A percentile compares a stretch with the other conserved stretches of the same genome.
These are phyloP conservation scores for Pseudocheirus occidentalis DNA, from an alignment of 2,797 vertebrate genomes.

Conservation along the genomic window DNA sequence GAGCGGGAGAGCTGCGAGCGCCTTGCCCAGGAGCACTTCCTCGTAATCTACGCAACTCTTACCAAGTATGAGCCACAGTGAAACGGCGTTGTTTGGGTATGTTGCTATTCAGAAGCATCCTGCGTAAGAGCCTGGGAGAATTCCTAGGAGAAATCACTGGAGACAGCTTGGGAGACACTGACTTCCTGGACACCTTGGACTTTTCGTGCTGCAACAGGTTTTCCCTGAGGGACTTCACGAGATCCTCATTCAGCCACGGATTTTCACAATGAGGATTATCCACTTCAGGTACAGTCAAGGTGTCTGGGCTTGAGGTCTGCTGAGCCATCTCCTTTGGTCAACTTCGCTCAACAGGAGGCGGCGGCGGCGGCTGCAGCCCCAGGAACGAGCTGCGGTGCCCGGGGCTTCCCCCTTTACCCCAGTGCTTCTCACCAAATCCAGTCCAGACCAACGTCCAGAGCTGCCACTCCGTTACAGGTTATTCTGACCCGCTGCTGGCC, in stretches of 20 bases:
- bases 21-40: constrained; percentile 11
- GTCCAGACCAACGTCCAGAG: constrained; percentile 57
- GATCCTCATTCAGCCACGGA: constrained; percentile 94
- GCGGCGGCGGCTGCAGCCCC: not conserved
- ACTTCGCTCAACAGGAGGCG: constrained; percentile 73
- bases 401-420: constrained; percentile 68
- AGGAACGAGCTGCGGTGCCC: constrained; percentile 56
- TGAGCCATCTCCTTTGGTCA: constrained; percentile 91
- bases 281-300: constrained; percentile 92
- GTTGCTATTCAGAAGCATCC: constrained; percentile 97
- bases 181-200: constrained; percentile 89
- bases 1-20: not conserved
- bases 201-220: constrained; percentile 97
- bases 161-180: constrained; percentile 92
- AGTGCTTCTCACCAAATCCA: constrained; percentile 56
- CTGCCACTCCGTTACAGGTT: constrained; percentile 77
- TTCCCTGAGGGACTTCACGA: constrained; percentile 96
- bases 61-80: constrained; percentile 99
- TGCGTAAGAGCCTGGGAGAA: constrained; percentile 95
- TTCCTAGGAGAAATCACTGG: constrained; percentile 93
- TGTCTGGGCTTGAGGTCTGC: constrained; percentile 91
- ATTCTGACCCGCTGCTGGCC: constrained; percentile 84
- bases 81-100: constrained; percentile 97
- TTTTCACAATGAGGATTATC: constrained; percentile 88
- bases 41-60: constrained; percentile 78